Evolutionary conservation across 2,797 vertebrate genomes (phyloP).

Genomic region (Acipenser ruthenus): DNA sequence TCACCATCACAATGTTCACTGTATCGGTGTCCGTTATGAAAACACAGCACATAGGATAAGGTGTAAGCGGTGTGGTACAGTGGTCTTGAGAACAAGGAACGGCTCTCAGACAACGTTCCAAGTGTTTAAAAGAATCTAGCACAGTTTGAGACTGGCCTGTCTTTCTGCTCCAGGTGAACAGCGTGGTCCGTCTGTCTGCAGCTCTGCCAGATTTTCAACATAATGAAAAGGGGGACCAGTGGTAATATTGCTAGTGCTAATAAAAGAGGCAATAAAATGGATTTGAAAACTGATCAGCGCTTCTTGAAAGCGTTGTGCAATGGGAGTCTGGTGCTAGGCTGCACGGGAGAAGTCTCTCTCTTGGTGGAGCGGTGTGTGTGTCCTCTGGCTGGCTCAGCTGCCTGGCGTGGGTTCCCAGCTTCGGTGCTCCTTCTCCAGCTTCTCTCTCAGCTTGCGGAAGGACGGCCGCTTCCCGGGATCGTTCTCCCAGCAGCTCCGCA

Average conservation of each 20-base stretch:
- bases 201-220: constrained; percentile 50
- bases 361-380: neutral
- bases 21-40: too few relatives aligned
- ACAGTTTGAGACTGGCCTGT: constrained; percentile 33
- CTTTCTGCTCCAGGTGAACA: constrained; percentile 39
- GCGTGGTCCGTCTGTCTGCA: constrained; percentile 48
- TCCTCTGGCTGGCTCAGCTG: neutral
- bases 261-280: neutral
- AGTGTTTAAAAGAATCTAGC: too few relatives aligned
- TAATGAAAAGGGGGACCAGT: too few relatives aligned
- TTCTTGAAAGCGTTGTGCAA: neutral
- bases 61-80: too few relatives aligned
- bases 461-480: constrained; percentile 71
- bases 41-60: too few relatives aligned
- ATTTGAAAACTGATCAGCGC: neutral
- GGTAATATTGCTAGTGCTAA: too few relatives aligned
- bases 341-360: too few relatives aligned
- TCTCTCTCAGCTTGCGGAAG: constrained; percentile 75
- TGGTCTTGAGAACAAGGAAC: too few relatives aligned
- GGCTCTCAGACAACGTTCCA: too few relatives aligned
- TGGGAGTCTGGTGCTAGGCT: neutral
- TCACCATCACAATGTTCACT: too few relatives aligned
- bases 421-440: constrained; percentile 59
- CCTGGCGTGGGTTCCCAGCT: constrained; percentile 8
- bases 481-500: constrained; percentile 78